Conservation (phyloP, 2,888 invertebrate species). For the Pediacus dermestoides region DNA sequence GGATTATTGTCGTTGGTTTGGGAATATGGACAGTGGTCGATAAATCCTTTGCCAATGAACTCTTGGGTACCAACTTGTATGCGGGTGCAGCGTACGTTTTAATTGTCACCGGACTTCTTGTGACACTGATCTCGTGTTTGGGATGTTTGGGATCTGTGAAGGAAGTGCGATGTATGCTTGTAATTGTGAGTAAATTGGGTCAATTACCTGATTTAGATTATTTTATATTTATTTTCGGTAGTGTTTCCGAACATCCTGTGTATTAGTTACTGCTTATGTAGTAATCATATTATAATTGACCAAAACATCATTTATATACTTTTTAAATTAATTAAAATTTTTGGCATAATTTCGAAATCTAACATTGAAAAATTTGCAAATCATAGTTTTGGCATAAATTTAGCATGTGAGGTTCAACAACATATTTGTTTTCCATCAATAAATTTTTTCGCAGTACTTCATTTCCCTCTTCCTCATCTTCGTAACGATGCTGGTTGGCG, state of each 20-base stretch:
- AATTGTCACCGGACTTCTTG: slow-evolving; percentile 75
- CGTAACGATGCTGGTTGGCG: slow-evolving; percentile 86
- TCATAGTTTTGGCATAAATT: too few relatives aligned
- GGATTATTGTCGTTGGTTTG: slow-evolving; percentile 69
- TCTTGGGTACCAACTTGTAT: slow-evolving; percentile 84
- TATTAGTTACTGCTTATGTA: too few relatives aligned
- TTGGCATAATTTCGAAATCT: too few relatives aligned
- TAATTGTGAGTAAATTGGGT: slow-evolving; percentile 80
- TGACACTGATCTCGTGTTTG: slow-evolving; percentile 80
- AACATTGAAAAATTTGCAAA: too few relatives aligned
- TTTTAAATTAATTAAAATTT: too few relatives aligned
- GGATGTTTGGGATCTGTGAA: slow-evolving; percentile 92
- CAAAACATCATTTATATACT: too few relatives aligned
- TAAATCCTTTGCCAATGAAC: slow-evolving; percentile 77
- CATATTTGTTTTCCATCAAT: too few relatives aligned
- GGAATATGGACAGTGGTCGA: slow-evolving; percentile 84
- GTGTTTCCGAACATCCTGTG: too few relatives aligned
- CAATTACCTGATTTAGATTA: slow-evolving; percentile 5
- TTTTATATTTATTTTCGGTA: too few relatives aligned
- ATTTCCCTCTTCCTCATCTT: slow-evolving; percentile 84
- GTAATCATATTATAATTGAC: too few relatives aligned
- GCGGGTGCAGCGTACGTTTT: slow-evolving; percentile 82
- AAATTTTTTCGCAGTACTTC: slow-evolving; percentile 67
- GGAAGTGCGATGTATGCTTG: slow-evolving; percentile 89
- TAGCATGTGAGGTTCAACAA: too few relatives aligned